Percentiles rank a stretch among this genome's conserved stretches.
Conservation (phyloP, 2,888 invertebrate species). For the Dicyrtoma fusca region DNA sequence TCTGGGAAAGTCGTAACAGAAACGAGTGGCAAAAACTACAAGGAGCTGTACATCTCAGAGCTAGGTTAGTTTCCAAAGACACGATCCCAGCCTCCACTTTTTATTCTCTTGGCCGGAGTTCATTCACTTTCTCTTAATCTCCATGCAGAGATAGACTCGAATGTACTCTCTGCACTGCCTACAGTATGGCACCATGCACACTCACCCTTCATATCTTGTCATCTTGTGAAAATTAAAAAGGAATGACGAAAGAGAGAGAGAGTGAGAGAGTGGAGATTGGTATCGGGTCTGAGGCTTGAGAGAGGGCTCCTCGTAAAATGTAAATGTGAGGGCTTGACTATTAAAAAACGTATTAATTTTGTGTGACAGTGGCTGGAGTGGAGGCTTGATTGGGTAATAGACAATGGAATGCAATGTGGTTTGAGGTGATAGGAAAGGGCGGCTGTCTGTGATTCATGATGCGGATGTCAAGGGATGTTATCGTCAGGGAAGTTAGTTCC, state of each 20-base stretch:
- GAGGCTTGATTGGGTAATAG: background rate
- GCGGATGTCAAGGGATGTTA: constrained; percentile 33
- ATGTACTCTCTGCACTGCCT: too few relatives aligned
- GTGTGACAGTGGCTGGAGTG: background rate
- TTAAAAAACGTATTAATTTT: constrained; percentile 16
- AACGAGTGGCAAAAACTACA: background rate
- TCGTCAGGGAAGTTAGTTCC: constrained; percentile 30
- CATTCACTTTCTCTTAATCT: too few relatives aligned
- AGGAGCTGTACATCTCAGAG: background rate
- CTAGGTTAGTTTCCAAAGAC: background rate
- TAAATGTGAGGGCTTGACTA: background rate
- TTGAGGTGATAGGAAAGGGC: constrained; percentile 16
- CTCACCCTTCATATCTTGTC: too few relatives aligned
- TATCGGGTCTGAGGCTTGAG: too few relatives aligned
- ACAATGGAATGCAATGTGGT: constrained; percentile 19
- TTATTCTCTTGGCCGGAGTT: too few relatives aligned
- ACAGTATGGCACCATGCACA: too few relatives aligned
- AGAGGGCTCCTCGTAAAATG: background rate
- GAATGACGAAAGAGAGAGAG: background rate
- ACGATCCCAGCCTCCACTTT: too few relatives aligned
- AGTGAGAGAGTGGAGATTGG: background rate
- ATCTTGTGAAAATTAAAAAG: background rate
- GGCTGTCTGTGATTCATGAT: constrained; percentile 36
- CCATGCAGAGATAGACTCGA: too few relatives aligned
- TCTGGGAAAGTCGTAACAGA: too few relatives aligned